phyloP scores from a whole-genome alignment of 2,888 invertebrate species.

The Nomada ruficornis region DNA sequence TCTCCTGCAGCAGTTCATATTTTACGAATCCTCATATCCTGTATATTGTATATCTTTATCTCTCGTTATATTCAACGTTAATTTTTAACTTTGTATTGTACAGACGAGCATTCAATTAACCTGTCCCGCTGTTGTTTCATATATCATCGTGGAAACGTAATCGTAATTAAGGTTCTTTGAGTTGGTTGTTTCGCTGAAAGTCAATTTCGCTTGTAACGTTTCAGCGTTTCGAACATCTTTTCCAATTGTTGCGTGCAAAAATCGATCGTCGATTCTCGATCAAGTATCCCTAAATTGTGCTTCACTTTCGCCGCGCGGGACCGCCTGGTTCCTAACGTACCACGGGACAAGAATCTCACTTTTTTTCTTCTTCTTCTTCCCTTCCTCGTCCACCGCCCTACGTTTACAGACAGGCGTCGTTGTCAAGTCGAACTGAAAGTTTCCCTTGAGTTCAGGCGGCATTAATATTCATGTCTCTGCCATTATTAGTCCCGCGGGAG shows the following conservation, averaged over 20 bases:
- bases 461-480: constrained; percentile 61
- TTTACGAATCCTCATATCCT: too few species aligned
- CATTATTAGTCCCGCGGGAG: constrained; percentile 59
- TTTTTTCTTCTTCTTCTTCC: not conserved
- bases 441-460: constrained; percentile 38
- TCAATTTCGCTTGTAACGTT: not conserved
- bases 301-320: too few species aligned
- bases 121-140: not conserved
- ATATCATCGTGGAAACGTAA: not conserved
- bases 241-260: constrained; percentile 13
- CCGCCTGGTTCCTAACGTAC: constrained; percentile 18
- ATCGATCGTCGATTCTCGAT: constrained; percentile 6
- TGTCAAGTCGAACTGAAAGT: constrained; percentile 55
- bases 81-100: too few species aligned
- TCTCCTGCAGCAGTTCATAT: not conserved
- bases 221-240: not conserved
- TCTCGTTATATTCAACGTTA: too few species aligned
- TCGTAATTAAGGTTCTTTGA: not conserved
- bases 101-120: not conserved
- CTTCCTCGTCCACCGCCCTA: constrained; percentile 7
- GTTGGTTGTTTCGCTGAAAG: not conserved
- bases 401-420: constrained; percentile 48
- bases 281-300: too few species aligned
- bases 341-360: not conserved
- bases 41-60: too few species aligned